Percentiles rank a stretch among this genome's conserved stretches.
Conservation (phyloP, 1,140 invertebrate species). For the Cepaea nemoralis region DNA sequence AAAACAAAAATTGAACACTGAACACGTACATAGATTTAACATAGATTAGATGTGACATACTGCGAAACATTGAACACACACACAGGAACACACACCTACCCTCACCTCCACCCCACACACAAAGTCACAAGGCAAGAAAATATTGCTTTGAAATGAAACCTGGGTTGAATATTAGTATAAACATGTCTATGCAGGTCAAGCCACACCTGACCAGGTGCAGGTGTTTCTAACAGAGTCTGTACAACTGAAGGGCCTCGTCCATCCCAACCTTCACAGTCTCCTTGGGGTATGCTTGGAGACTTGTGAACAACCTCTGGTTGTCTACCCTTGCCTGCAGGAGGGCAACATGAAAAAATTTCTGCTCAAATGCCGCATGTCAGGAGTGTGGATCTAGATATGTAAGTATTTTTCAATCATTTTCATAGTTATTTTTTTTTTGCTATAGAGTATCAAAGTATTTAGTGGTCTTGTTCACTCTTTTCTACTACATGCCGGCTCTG, state of each 20-base stretch:
- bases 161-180: neutral
- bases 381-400: slow-evolving; percentile 66
- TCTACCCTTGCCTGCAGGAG: slow-evolving; percentile 87
- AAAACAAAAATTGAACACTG: too few relatives aligned
- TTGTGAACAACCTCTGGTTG: slow-evolving; percentile 81
- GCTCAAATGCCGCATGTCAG: slow-evolving; percentile 65
- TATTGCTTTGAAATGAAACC: neutral
- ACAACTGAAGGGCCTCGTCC: slow-evolving; percentile 87
- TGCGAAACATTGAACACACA: too few relatives aligned
- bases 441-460: too few relatives aligned
- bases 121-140: too few relatives aligned
- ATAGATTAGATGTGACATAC: too few relatives aligned
- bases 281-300: slow-evolving; percentile 82
- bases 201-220: slow-evolving; percentile 85
- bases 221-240: slow-evolving; percentile 88
- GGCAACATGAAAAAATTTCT: slow-evolving; percentile 84
- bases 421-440: too few relatives aligned
- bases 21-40: too few relatives aligned
- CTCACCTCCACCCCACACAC: too few relatives aligned
- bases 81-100: too few relatives aligned
- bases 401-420: too few relatives aligned
- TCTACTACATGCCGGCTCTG: too few relatives aligned
- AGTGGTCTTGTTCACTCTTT: too few relatives aligned
- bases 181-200: slow-evolving; percentile 79
- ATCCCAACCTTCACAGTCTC: slow-evolving; percentile 86